phyloP scores from a whole-genome alignment of 2,113 vertebrate genomes.

The Campylorhamphus procurvoides region DNA sequence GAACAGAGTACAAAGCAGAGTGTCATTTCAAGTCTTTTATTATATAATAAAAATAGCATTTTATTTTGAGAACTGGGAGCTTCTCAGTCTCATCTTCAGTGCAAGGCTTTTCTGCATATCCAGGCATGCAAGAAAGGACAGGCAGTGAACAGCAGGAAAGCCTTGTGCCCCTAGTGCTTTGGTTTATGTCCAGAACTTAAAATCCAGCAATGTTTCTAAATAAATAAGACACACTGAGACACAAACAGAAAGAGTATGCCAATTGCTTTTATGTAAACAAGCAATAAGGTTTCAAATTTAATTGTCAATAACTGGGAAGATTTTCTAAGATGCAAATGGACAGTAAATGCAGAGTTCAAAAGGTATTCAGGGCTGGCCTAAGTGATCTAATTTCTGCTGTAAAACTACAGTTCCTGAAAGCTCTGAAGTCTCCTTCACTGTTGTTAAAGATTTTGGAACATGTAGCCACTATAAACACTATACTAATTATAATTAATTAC shows the following conservation, averaged over 20 bases:
- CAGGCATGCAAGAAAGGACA: not conserved
- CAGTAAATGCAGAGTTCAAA: not conserved
- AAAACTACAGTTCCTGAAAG: slow-evolving; percentile 7
- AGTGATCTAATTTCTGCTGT: not conserved
- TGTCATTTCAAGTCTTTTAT: not conserved
- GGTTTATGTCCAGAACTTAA: slow-evolving; percentile 3
- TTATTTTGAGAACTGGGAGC: not conserved
- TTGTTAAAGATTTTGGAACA: slow-evolving; percentile 11
- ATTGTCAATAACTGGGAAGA: not conserved
- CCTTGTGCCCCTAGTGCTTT: not conserved
- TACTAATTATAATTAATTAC: slow-evolving; percentile 60
- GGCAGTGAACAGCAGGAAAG: not conserved
- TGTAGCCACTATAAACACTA: slow-evolving; percentile 23
- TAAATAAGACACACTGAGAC: not conserved
- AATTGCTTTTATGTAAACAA: not conserved
- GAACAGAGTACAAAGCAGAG: not conserved
- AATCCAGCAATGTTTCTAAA: not conserved
- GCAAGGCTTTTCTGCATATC: not conserved
- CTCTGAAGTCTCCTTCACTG: not conserved
- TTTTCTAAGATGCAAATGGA: slow-evolving; percentile 6
- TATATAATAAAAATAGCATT: not conserved
- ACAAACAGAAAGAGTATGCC: not conserved
- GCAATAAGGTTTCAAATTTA: not conserved
- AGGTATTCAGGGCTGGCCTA: not conserved
- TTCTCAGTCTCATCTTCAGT: not conserved